A percentile compares a stretch with the other conserved stretches of the same genome.
These are phyloP conservation scores for Corydoras sp. DNA, from an alignment of 2,113 vertebrate species.

Conservation along the genomic window DNA sequence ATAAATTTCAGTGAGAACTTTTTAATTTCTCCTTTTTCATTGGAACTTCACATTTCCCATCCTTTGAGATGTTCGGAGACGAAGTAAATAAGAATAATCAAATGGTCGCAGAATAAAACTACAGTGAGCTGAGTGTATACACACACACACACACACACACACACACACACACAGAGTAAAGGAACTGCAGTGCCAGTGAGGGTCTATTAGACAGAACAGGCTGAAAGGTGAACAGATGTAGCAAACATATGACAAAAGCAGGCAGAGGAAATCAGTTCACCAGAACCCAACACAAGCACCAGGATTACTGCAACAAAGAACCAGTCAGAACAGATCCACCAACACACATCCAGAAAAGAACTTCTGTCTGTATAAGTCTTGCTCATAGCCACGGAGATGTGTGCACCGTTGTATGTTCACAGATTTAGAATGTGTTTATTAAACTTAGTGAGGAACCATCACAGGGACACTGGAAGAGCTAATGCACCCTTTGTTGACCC, in stretches of 20 bases:
- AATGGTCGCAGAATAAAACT: neutral
- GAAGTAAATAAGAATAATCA: neutral
- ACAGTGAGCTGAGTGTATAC: conserved; percentile 35
- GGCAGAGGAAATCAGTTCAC: neutral
- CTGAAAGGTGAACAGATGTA: neutral
- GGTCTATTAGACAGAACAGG: neutral
- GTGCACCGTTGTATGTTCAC: conserved; percentile 6
- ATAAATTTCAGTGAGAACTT: conserved; percentile 31
- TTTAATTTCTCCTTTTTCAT: conserved; percentile 46
- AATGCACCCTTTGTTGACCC: conserved; percentile 20
- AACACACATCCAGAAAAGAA: neutral
- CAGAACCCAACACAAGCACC: neutral
- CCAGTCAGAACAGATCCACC: conserved; percentile 36
- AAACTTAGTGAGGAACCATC: neutral
- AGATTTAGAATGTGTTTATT: neutral
- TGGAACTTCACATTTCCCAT: conserved; percentile 47
- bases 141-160: conserved; percentile 35
- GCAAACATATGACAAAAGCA: neutral
- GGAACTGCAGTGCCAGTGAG: neutral
- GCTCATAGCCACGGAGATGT: too few relatives aligned
- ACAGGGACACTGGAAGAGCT: conserved; percentile 32
- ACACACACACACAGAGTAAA: too few relatives aligned
- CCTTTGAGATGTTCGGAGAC: conserved; percentile 16
- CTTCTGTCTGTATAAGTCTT: neutral
- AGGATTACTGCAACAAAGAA: conserved; percentile 16